Conservation (phyloP, 2,113 vertebrate genomes). For the Cairina moschata region DNA sequence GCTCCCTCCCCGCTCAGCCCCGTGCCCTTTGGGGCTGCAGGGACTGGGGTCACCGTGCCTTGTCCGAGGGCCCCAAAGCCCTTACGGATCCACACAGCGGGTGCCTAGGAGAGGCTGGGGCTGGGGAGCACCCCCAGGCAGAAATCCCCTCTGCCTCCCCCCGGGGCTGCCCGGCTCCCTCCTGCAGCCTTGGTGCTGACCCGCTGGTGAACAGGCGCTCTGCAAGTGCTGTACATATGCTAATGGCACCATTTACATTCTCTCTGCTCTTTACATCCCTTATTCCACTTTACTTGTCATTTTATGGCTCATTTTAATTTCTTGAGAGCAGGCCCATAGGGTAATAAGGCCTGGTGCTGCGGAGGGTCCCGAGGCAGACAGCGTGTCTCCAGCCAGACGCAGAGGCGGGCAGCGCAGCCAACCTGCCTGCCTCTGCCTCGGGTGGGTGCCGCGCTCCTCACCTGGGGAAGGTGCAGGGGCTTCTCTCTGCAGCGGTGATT, state of each 20-base stretch:
- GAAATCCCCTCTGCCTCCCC: background rate
- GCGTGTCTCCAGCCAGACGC: background rate
- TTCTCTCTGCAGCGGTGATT: background rate
- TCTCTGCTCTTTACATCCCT: background rate
- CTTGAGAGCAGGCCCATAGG: background rate
- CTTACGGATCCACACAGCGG: rapidly evolving
- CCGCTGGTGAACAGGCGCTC: rapidly evolving
- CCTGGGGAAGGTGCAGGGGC: background rate
- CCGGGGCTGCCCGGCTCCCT: background rate
- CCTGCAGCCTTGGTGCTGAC: background rate
- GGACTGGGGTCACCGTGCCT: rapidly evolving
- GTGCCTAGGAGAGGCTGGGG: background rate
- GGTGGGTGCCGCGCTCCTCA: rapidly evolving
- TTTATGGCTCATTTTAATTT: background rate
- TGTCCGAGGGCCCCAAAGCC: background rate
- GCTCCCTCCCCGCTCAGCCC: background rate
- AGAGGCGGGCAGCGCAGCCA: background rate
- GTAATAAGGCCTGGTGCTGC: background rate
- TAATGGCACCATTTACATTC: background rate
- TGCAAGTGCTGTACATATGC: background rate
- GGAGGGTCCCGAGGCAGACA: slow-evolving; percentile 6
- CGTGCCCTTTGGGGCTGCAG: background rate
- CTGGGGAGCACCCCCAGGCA: background rate
- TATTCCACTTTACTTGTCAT: background rate
- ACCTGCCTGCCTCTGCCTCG: background rate